Percentiles rank a stretch among this genome's conserved stretches.
These are phyloP conservation scores for Drusus annulatus DNA, from an alignment of 1,140 invertebrate species.

Conservation along the genomic window DNA sequence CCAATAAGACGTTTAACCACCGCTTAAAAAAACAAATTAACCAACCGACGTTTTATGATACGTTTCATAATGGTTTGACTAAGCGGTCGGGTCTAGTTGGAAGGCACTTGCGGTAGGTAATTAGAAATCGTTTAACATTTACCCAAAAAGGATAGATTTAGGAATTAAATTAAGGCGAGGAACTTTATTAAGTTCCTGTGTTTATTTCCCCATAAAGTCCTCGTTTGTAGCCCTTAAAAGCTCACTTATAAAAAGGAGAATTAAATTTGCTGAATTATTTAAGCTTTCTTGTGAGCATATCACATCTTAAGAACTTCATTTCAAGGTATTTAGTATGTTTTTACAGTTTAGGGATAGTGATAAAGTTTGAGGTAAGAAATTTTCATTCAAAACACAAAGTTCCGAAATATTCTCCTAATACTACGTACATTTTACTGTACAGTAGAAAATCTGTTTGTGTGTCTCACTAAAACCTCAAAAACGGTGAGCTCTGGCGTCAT, in stretches of 20 bases:
- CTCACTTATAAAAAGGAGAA: slow-evolving; percentile 24
- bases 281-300: too few relatives aligned
- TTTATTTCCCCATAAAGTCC: slow-evolving; percentile 22
- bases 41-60: slow-evolving; percentile 22
- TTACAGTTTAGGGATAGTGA: too few relatives aligned
- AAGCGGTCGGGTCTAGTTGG: background rate
- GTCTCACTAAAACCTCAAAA: too few relatives aligned
- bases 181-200: slow-evolving; percentile 25
- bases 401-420: too few relatives aligned
- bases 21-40: slow-evolving; percentile 19
- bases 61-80: background rate
- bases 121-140: slow-evolving; percentile 15
- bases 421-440: too few relatives aligned
- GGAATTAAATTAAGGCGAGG: background rate
- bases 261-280: background rate
- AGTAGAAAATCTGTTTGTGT: too few relatives aligned
- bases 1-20: background rate
- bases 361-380: too few relatives aligned
- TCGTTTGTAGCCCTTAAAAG: background rate
- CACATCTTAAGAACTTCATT: too few relatives aligned
- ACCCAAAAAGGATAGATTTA: slow-evolving; percentile 7
- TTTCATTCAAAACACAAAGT: too few relatives aligned
- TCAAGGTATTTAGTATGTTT: too few relatives aligned
- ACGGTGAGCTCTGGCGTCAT: too few relatives aligned
- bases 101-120: background rate